Base-by-base conservation (phyloP, 1,140 invertebrate genomes). In the Nephotettix cincticeps region DNA sequence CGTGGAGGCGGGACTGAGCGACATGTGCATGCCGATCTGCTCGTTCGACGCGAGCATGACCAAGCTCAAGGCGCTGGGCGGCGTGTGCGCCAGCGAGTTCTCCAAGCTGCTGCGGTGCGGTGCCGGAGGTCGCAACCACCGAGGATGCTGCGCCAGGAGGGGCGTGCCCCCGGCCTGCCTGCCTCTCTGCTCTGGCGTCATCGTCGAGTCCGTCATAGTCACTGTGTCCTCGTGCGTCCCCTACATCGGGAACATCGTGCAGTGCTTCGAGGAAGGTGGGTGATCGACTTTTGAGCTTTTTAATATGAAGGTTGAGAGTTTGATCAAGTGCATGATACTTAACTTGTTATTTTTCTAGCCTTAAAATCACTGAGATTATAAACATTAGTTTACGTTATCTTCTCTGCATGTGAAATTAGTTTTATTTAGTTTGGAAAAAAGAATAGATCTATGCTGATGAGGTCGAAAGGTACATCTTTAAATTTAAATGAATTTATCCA, bases 261-360 rank as follows among this genome's bases (percentile, higher is more conserved):
- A 92, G 80, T 94, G 93, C 80, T 92, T 93, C 76, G 91, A 93
- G 80, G 92, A 94, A 86, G 92, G 90, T 91, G 78, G 4, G 69
- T 2, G 25, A 29, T 21, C n/a, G n/a, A n/a, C n/a, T n/a, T n/a
- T n/a, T n/a, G n/a, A n/a, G n/a, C n/a, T n/a, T n/a, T n/a, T n/a
- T n/a, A n/a, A n/a, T n/a, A n/a, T n/a, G n/a, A n/a, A n/a, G n/a
- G n/a, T n/a, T n/a, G n/a, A n/a, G n/a, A n/a, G n/a, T n/a, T n/a
- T n/a, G n/a, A n/a, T n/a, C n/a, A n/a, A n/a, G n/a, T n/a, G n/a
- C n/a, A n/a, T n/a, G n/a, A n/a, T n/a, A n/a, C n/a, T n/a, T n/a
- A n/a, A n/a, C n/a, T n/a, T n/a, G n/a, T n/a, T n/a, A n/a, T n/a
- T n/a, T n/a, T n/a, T n/a, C n/a, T n/a, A n/a, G n/a, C n/a, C n/a